A percentile compares a stretch with the other conserved stretches of the same genome.
Conservation (phyloP, 2,888 invertebrate species). For the Brachycybe producta region DNA sequence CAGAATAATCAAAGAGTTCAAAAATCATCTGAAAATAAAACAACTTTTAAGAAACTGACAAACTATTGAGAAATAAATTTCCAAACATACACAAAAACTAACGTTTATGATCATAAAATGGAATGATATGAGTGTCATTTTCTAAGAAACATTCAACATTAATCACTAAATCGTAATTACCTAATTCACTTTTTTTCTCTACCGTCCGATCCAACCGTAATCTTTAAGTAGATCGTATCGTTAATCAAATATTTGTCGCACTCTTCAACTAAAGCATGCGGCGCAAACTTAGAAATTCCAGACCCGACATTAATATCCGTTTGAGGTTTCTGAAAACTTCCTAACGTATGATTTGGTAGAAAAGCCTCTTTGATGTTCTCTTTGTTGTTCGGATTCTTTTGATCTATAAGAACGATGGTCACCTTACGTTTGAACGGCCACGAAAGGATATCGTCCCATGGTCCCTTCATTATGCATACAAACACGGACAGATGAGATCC, state of each 20-base stretch:
- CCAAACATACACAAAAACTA: too few relatives aligned
- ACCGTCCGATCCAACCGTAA: not conserved
- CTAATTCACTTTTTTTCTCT: too few relatives aligned
- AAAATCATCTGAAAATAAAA: too few relatives aligned
- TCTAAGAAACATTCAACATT: too few relatives aligned
- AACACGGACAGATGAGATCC: conserved; percentile 15
- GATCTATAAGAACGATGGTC: conserved; percentile 1
- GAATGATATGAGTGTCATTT: too few relatives aligned
- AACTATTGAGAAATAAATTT: too few relatives aligned
- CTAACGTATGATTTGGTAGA: not conserved
- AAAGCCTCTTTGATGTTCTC: conserved; percentile 7
- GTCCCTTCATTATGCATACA: conserved; percentile 14
- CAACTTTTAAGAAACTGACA: too few relatives aligned
- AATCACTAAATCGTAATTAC: too few relatives aligned
- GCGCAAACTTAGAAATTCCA: conserved; percentile 6
- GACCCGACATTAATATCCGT: conserved; percentile 2
- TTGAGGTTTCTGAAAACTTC: conserved; percentile 10
- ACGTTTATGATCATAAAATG: too few relatives aligned
- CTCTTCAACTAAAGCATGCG: not conserved
- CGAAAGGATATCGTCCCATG: conserved; percentile 4
- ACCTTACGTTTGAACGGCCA: conserved; percentile 15
- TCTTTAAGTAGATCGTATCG: conserved; percentile 8
- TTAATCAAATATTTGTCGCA: conserved; percentile 7
- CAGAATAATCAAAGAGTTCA: too few relatives aligned
- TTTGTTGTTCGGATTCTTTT: not conserved